Conservation (phyloP, 2,113 vertebrate genomes). For the Condylura cristata region DNA sequence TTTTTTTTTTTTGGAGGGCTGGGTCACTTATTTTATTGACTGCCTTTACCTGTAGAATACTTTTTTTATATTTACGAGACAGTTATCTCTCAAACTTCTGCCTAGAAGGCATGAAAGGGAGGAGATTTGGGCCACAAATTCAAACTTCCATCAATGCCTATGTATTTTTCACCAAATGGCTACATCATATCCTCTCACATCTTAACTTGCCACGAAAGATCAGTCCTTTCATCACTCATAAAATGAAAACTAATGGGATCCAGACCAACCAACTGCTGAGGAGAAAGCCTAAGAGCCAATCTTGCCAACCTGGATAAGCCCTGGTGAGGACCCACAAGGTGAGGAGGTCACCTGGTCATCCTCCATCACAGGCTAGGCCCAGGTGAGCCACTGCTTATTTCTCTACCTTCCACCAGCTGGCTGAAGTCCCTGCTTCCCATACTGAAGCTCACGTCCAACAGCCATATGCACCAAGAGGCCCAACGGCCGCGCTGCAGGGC, state of each 20-base stretch:
- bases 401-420: not conserved
- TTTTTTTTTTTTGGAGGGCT: not conserved
- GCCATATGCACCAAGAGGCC: not conserved
- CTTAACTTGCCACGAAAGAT: no score
- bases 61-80: no score
- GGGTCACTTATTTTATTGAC: no score
- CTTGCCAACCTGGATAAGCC: not conserved
- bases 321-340: fast-evolving
- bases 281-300: not conserved
- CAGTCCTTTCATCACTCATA: no score
- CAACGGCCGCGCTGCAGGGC: fast-evolving
- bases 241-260: not conserved
- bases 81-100: no score
- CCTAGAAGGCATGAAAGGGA: no score
- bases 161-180: no score
- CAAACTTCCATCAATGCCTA: no score
- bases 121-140: no score
- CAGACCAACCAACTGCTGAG: not conserved
- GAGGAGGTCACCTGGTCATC: fast-evolving
- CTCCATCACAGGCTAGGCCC: not conserved
- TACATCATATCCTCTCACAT: no score
- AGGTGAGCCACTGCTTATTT: not conserved
- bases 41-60: no score
- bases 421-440: fast-evolving
- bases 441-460: not conserved